Evolutionary conservation across 2,888 invertebrate genomes (phyloP).

Genomic region (Brachyopa scutellaris): DNA sequence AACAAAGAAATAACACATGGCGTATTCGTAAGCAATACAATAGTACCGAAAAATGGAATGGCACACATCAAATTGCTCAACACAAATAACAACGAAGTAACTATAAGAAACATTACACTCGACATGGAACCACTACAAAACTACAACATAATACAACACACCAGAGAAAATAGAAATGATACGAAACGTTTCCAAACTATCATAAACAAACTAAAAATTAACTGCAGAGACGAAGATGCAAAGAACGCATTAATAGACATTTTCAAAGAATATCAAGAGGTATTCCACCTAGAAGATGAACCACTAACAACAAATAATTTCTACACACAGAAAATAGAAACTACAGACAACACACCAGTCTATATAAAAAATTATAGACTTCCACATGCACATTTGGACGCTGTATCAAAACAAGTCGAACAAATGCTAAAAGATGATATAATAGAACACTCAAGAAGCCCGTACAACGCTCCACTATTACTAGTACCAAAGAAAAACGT

Average conservation of each 20-base stretch:
- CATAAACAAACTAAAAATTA: no score
- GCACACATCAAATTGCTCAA: background rate
- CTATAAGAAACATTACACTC: background rate
- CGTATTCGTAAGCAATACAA: conserved; percentile 9
- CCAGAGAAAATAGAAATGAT: no score
- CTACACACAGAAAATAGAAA: conserved; percentile 16
- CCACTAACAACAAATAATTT: conserved; percentile 29
- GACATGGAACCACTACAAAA: background rate
- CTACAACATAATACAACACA: no score
- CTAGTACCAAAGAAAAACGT: conserved; percentile 12
- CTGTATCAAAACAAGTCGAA: background rate
- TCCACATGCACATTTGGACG: background rate
- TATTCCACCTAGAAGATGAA: conserved; percentile 10
- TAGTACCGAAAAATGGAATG: background rate
- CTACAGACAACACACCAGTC: conserved; percentile 15
- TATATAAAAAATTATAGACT: conserved; percentile 23
- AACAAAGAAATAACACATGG: conserved; percentile 15
- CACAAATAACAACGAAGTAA: background rate
- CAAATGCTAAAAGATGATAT: no score
- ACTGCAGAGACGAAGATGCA: background rate
- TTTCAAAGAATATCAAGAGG: conserved; percentile 14
- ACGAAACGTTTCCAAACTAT: no score
- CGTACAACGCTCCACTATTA: conserved; percentile 5
- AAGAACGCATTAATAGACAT: background rate
- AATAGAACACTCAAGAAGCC: conserved; percentile 13